Evolutionary conservation across 1,140 invertebrate genomes (phyloP), one percentile per base, ranked within the genome.

Genomic region (Drosophila teissieri): DNA sequence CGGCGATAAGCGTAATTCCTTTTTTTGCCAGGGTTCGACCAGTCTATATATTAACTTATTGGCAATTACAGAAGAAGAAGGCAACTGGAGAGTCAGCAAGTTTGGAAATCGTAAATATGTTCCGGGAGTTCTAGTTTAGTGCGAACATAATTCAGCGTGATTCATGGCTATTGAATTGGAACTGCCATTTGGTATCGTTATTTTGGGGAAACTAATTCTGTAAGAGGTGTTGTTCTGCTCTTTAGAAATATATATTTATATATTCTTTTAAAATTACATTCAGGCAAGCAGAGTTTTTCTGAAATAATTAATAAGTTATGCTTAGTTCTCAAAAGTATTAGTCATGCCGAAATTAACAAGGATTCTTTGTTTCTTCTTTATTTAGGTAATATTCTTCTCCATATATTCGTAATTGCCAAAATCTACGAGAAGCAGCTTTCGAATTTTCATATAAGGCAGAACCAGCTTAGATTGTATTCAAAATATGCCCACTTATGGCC

Each of bases 401-500:
- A n/a, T n/a, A n/a, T n/a, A n/a, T n/a, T n/a, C n/a, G n/a, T n/a
- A 31, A 31, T 31, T 31, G 3, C 31, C 31, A 31, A 31, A 31
- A 31, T 31, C 8, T 10, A 31, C 8, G 10, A 7, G 7, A 31
- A 31, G 10, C 8, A 31, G 31, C 31, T 31, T 31, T 31, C 27
- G 27, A 8, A 8, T 44, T n/a, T 3, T 31, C 2, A 5, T 12
- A 36, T 31, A 36, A 14, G 7, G 8, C n/a, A 15, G n/a, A 45
- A 67, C 42, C 67, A 49, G 27, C 64, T 70, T 37, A 42, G 24
- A 36, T 74, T 39, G 55, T 53, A 36, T 63, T 68, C 61, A 68
- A 78, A 88, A 70, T 83, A 73, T 80, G 79, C 72, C 76, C 75
- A 83, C 83, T 88, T 89, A 80, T 77, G 80, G 76, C 83, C 84